These are phyloP conservation scores for Rhadina sibilatrix DNA, from an alignment of 2,113 vertebrate species.

Conservation along the genomic window DNA sequence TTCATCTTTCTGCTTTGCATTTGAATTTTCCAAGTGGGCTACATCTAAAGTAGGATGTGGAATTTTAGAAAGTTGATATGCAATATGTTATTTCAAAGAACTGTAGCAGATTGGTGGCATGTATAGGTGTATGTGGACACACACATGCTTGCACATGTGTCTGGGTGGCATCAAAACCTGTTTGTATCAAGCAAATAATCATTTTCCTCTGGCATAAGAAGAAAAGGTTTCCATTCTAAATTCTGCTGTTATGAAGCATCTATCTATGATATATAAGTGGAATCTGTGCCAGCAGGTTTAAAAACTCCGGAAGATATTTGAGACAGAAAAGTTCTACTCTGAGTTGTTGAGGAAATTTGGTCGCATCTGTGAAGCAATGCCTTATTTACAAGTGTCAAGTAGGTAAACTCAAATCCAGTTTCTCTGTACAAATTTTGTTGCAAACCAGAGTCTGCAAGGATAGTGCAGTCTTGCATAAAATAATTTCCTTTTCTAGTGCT, in stretches of 20 bases:
- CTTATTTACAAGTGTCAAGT: not conserved
- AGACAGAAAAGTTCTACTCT: not conserved
- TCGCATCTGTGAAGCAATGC: not conserved
- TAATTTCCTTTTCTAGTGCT: not conserved
- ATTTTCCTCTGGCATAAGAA: not conserved
- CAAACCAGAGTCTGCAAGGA: not conserved
- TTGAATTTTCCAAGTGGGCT: slow-evolving; percentile 15
- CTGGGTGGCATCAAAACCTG: not conserved
- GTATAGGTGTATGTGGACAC: not conserved
- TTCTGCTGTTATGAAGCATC: not conserved
- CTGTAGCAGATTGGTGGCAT: not conserved
- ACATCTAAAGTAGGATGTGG: not conserved
- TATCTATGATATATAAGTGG: not conserved
- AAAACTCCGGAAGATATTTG: not conserved
- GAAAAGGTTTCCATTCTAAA: not conserved
- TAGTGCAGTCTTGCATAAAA: not conserved
- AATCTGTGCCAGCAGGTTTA: not conserved
- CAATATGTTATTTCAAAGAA: not conserved
- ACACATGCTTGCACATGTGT: not conserved
- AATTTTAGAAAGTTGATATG: not conserved
- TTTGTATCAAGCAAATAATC: not conserved
- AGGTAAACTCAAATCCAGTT: not conserved
- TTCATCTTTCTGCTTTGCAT: not conserved
- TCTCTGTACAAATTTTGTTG: not conserved
- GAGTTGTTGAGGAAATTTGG: not conserved